Base-by-base conservation (phyloP, 2,888 invertebrate genomes). In the Eudasyphora cyanicolor region DNA sequence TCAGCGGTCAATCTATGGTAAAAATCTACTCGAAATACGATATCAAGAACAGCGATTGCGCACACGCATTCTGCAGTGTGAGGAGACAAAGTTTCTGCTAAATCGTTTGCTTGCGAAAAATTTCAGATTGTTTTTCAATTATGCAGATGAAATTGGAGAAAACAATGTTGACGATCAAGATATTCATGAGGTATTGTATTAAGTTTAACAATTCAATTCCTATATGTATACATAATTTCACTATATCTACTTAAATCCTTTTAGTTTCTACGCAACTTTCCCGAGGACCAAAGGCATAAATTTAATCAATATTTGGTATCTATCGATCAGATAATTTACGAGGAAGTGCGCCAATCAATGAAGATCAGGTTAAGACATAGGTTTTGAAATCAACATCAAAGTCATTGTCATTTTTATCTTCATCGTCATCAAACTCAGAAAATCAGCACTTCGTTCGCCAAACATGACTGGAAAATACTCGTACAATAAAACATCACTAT, bases 1-100 rank as follows among this genome's bases (percentile, higher is more conserved):
- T 90, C 95, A 95, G 89, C 93, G 98, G n/a, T 96, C 95, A 88
- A 85, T 87, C 2, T 91, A 89, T 38, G 89, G 90, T 0, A 89
- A 89, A 35, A 90, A 89, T 84, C 81, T 90, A 19, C 85, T 92
- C 21, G 91, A 91, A 60, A 82, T 91, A 76, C 87, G 87, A 5
- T 88, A 90, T 42, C 91, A 91, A 76, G 87, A 89, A 75, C 89
- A 89, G n/a, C 89, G 89, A 5, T 84, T 91, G 24, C 87, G 88
- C 1, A 84, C 86, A 10, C 90, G 91, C 0, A 76, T 89, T 2
- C 76, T 88, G 17, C 89, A 90, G 38, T 91, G 91, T 74, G 88
- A 88, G 38, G 89, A 91, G 83, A 89, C 91, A 14, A 89, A 89
- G 29, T 85, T 88, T 51, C 83, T 89, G 71, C 86, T 92, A 1